Evolutionary conservation across 2,888 invertebrate genomes (phyloP), one percentile per base, ranked within the genome.

Genomic region (Heliconius cydno): DNA sequence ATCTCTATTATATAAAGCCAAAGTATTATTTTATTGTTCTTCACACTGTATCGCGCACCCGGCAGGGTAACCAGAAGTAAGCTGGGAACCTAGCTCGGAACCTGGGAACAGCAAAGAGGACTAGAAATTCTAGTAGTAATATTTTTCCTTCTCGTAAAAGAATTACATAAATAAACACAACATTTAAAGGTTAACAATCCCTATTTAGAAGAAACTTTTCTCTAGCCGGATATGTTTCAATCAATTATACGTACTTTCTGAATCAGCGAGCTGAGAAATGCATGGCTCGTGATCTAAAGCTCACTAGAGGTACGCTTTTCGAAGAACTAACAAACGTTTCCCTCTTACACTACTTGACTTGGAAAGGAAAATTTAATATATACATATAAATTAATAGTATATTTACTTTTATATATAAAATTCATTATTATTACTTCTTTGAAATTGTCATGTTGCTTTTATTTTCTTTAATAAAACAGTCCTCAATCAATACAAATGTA

Each of bases 191-290:
- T 22, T n/a, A n/a, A 74, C 22, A 71, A 82, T 84, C 86, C 87
- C 81, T 85, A 85, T 81, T 79, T 79, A 82, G 87, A 84, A 88
- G 84, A 87, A 87, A 89, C 85, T 87, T 88, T 87, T 88, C 85
- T 87, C 83, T 86, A 66, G 15, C 34, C 38, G n/a, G 30, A 78
- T 78, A 71, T 66, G 52, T 78, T 73, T 66, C 46, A 91, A 92
- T 92, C 91, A 92, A 92, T 92, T 92, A 92, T 90, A 92, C 89
- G 89, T 90, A 87, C 88, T 89, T 91, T 91, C 90, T 91, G 86
- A 89, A 86, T 88, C 92, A 91, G 87, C 87, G 92, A 89, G 87
- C 91, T 89, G 91, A 89, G 90, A 91, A 91, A 92, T 92, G 88
- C 90, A 90, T 87, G 88, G 88, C 85, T 85, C 85, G 85, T 85